phyloP scores from a whole-genome alignment of 2,888 invertebrate species.

The Cyaniris semiargus region DNA sequence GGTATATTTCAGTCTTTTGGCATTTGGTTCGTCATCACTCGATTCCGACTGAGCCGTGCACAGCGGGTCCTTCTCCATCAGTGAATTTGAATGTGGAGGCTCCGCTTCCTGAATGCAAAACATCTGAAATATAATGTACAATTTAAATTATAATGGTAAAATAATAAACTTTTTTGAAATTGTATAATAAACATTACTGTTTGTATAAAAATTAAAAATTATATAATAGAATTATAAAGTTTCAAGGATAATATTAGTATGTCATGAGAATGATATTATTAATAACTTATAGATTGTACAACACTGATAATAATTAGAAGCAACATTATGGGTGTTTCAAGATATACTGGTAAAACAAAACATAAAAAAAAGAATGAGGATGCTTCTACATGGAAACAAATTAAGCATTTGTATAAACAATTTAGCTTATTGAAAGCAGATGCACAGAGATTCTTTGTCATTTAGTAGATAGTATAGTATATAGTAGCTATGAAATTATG shows the following conservation, averaged over 20 bases:
- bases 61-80: slow-evolving; percentile 56
- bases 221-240: too few species aligned
- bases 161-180: too few species aligned
- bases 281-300: neutral
- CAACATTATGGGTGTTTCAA: neutral
- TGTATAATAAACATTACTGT: neutral
- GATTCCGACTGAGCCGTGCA: slow-evolving; percentile 56
- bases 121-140: slow-evolving; percentile 56
- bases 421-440: too few species aligned
- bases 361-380: too few species aligned
- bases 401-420: too few species aligned
- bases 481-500: neutral
- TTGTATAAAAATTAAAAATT: too few species aligned
- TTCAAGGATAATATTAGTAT: neutral
- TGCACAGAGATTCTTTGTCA: too few species aligned
- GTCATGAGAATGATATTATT: too few species aligned
- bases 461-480: too few species aligned
- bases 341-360: neutral
- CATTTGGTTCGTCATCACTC: slow-evolving; percentile 65
- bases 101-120: slow-evolving; percentile 72
- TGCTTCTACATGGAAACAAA: too few species aligned
- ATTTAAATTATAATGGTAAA: neutral
- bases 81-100: slow-evolving; percentile 56
- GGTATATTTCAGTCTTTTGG: slow-evolving; percentile 61
- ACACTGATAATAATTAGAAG: neutral